Evolutionary conservation across 1,140 invertebrate species (phyloP), one percentile per base, ranked within the genome.

Genomic region (Lysiphlebus fabarum): DNA sequence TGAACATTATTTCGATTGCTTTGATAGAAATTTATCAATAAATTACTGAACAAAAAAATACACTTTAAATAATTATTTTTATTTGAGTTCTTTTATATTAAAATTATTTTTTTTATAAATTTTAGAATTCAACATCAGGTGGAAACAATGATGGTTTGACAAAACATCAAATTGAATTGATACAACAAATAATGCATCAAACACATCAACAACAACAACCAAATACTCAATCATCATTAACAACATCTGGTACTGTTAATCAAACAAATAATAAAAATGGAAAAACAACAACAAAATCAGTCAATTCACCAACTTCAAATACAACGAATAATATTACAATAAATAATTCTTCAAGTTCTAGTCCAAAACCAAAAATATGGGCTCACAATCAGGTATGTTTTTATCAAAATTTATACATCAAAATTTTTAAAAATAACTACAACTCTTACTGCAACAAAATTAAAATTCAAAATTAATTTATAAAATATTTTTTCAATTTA

Each of bases 141-240:
- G 81, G 78, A 61, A 81, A 78, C 61, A 85, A 86, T 70, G 86
- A 87, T 67, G 86, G 85, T 37, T 74, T 88, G 49, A 87, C 87
- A 9, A 86, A 87, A 65, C 86, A 89, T 67, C 88, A 87, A 73
- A 80, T 88, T 66, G 89, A 89, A 76, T 82, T 87, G 65, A 90
- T 90, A 65, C 87, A 89, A 72, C 87, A 89, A 73, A 89, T 89
- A 62, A 89, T 90, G 86, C 87, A 87, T 66, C 87, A 87, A 70
- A 88, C 86, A 11, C 86, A 83, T 67, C 84, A 70, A 12, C 70
- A 69, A 55, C 76, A 70, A 55, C 74, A 74, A 62, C 69, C 66
- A 66, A 57, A 67, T 45, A 43, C 53, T 60, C 71, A 65, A 11
- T 62, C 62, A 36, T 61, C 64, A 54, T n/a, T 54, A 47, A 61